Evolutionary conservation across 2,797 vertebrate genomes (phyloP).

Genomic region (Artibeus jamaicensis): DNA sequence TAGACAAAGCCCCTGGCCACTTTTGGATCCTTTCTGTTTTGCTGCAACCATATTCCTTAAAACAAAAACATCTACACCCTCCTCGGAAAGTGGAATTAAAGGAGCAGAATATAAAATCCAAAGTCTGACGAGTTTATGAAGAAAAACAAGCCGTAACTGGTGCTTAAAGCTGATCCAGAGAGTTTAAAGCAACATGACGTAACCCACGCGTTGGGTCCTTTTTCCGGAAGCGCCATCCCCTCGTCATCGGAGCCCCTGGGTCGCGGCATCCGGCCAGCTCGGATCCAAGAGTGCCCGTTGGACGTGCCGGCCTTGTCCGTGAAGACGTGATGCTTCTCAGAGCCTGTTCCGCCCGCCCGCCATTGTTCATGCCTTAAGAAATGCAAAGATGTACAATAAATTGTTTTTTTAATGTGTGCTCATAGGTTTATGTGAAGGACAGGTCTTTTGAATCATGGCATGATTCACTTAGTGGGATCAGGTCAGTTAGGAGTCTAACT

Average conservation of each 20-base stretch:
- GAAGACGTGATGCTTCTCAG: conserved; percentile 77
- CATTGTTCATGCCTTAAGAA: conserved; percentile 88
- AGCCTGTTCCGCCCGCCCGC: conserved; percentile 80
- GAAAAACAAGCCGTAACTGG: conserved; percentile 75
- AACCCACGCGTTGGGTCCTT: conserved; percentile 48
- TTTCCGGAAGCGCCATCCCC: conserved; percentile 36
- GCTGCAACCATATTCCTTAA: conserved; percentile 84
- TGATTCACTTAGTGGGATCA: conserved; percentile 71
- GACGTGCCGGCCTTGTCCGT: conserved; percentile 76
- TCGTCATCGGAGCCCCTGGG: conserved; percentile 62
- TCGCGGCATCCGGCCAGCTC: conserved; percentile 69
- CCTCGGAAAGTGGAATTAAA: conserved; percentile 75
- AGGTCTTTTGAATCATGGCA: conserved; percentile 77
- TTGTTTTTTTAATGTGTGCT: conserved; percentile 82
- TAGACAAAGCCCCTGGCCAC: conserved; percentile 83
- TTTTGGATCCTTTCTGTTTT: conserved; percentile 85
- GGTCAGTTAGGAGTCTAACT: conserved; percentile 52
- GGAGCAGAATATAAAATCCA: conserved; percentile 80
- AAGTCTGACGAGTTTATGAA: conserved; percentile 77
- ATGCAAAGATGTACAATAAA: conserved; percentile 84
- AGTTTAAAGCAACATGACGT: conserved; percentile 67
- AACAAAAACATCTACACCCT: conserved; percentile 73
- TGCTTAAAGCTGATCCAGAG: conserved; percentile 81
- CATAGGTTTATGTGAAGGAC: conserved; percentile 80
- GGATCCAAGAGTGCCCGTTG: conserved; percentile 75